Percentiles rank a stretch among this genome's conserved stretches.
phyloP scores from a whole-genome alignment of 2,113 vertebrate species.

The Perognathus longimembris region DNA sequence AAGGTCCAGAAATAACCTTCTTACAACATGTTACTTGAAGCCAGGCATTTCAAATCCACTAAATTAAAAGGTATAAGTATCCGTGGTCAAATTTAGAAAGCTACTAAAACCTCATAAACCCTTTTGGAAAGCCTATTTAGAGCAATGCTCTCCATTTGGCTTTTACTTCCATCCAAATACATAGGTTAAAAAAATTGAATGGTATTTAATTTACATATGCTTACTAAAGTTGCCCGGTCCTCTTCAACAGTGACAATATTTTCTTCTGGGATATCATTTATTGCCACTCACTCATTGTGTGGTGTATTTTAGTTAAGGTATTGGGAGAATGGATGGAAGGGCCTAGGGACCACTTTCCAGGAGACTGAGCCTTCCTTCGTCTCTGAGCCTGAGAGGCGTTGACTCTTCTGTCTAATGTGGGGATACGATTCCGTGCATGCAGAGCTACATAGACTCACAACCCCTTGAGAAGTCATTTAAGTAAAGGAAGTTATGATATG shows the following conservation, averaged over 20 bases:
- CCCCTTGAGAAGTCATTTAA: not conserved
- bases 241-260: not conserved
- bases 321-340: not conserved
- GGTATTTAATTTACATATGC: constrained; percentile 30
- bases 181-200: constrained; percentile 59
- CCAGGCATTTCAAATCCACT: constrained; percentile 78
- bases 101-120: constrained; percentile 65
- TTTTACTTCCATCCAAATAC: constrained; percentile 62
- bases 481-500: not conserved
- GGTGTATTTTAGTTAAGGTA: not conserved
- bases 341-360: not conserved
- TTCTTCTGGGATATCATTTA: constrained; percentile 30
- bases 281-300: not conserved
- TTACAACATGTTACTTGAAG: constrained; percentile 73
- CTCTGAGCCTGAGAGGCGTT: not conserved
- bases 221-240: not conserved
- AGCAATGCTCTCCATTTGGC: constrained; percentile 41
- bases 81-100: constrained; percentile 77
- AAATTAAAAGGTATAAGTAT: constrained; percentile 78
- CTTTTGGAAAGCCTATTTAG: constrained; percentile 69
- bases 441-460: not conserved
- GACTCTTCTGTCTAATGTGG: not conserved
- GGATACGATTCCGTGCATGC: not conserved
- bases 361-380: not conserved
- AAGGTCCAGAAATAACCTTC: constrained; percentile 75